A percentile compares a stretch with the other conserved stretches of the same genome.
These are phyloP conservation scores for Limnephilus lunatus DNA, from an alignment of 2,888 invertebrate species.

Conservation along the genomic window DNA sequence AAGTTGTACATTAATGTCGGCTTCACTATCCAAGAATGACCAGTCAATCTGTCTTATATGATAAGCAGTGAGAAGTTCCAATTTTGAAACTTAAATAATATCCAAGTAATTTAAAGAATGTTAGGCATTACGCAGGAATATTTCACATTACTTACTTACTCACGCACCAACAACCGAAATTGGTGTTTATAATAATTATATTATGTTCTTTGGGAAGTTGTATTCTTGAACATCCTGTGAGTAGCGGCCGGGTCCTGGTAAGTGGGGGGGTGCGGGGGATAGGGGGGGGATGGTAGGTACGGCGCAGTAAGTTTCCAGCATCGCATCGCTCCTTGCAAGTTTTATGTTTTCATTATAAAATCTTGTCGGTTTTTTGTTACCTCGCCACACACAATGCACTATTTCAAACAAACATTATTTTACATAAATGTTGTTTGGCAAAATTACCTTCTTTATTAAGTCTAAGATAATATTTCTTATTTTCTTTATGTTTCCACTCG, in stretches of 20 bases:
- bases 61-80: too few species aligned
- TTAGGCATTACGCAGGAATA: too few species aligned
- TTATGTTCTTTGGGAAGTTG: not conserved
- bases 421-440: not conserved
- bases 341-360: constrained; percentile 43
- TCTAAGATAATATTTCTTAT: not conserved
- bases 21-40: too few species aligned
- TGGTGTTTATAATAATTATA: too few species aligned
- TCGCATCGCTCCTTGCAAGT: constrained; percentile 23
- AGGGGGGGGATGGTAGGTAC: not conserved
- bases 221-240: constrained; percentile 9
- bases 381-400: not conserved
- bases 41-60: too few species aligned
- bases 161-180: too few species aligned
- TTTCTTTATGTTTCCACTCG: not conserved
- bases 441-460: not conserved
- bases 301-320: constrained; percentile 12
- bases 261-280: not conserved
- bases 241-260: not conserved
- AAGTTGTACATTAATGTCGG: too few species aligned
- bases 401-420: not conserved
- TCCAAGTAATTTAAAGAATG: too few species aligned
- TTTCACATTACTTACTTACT: too few species aligned
- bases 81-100: too few species aligned
- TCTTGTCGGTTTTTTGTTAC: constrained; percentile 25